Percentiles rank a stretch among this genome's conserved stretches.
phyloP scores from a whole-genome alignment of 2,113 vertebrate species.

The Danionella cerebrum region DNA sequence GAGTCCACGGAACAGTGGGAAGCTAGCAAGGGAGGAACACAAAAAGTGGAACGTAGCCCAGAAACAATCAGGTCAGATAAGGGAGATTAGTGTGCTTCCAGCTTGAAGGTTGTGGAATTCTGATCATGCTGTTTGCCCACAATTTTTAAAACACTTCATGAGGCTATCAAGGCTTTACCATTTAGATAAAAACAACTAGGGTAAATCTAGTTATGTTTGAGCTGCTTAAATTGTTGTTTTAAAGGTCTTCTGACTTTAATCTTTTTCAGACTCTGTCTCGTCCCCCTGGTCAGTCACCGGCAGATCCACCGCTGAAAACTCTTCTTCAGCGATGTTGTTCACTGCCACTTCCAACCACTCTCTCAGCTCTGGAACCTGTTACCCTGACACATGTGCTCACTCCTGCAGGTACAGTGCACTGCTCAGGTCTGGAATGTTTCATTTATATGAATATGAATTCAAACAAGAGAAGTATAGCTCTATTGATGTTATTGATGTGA shows the following conservation, averaged over 20 bases:
- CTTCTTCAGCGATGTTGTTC: conserved; percentile 78
- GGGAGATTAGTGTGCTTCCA: neutral
- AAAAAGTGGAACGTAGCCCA: neutral
- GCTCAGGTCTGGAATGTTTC: neutral
- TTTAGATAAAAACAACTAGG: no score
- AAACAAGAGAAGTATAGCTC: no score
- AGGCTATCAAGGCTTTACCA: no score
- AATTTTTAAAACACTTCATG: no score
- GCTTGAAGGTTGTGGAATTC: neutral
- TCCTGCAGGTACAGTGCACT: conserved; percentile 53
- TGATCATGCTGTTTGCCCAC: no score
- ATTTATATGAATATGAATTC: no score
- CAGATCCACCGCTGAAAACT: conserved; percentile 66
- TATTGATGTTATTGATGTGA: no score
- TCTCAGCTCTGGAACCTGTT: conserved; percentile 61
- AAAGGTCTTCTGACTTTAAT: conserved; percentile 49
- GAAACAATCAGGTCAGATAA: neutral
- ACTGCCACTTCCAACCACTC: conserved; percentile 71
- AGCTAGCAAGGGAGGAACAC: neutral
- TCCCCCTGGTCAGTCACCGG: conserved; percentile 61
- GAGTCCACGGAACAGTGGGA: neutral
- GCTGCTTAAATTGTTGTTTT: conserved; percentile 3
- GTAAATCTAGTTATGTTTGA: no score
- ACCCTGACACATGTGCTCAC: conserved; percentile 63
- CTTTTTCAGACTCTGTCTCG: conserved; percentile 66